These are phyloP conservation scores for Cottoperca gobio DNA, from an alignment of 2,797 vertebrate species.

Conservation along the genomic window DNA sequence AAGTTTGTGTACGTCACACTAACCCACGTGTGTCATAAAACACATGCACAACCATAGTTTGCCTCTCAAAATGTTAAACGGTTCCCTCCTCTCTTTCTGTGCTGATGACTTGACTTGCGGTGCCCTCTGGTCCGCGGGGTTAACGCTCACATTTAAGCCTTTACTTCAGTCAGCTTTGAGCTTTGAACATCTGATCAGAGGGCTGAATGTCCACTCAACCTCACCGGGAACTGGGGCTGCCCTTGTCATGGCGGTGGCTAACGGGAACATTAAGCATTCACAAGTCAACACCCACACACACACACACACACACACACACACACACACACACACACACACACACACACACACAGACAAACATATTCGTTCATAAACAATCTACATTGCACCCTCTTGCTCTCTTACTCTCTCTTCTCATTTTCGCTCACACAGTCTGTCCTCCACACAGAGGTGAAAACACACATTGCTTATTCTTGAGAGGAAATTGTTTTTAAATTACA, in stretches of 20 bases:
- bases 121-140: slow-evolving; percentile 29
- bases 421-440: not conserved
- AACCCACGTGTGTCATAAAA: not conserved
- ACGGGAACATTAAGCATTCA: not conserved
- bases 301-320: not conserved
- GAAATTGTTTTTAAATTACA: slow-evolving; percentile 21
- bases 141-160: slow-evolving; percentile 43
- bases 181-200: slow-evolving; percentile 34
- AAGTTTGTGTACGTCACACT: not conserved
- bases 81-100: not conserved
- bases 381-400: not conserved
- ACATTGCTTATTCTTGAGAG: not conserved
- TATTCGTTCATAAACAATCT: not conserved
- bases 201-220: slow-evolving; percentile 20
- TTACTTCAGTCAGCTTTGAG: slow-evolving; percentile 45
- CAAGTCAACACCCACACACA: not conserved
- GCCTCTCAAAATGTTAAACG: not conserved
- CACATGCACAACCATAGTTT: not conserved
- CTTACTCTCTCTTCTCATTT: not conserved
- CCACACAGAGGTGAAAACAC: not conserved
- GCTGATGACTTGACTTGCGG: slow-evolving; percentile 2
- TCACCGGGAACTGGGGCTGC: not conserved
- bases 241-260: slow-evolving; percentile 8
- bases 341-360: not conserved
- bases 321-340: not conserved